These are phyloP conservation scores for Taxidea taxus DNA, from an alignment of 2,113 vertebrate species.

Conservation along the genomic window DNA sequence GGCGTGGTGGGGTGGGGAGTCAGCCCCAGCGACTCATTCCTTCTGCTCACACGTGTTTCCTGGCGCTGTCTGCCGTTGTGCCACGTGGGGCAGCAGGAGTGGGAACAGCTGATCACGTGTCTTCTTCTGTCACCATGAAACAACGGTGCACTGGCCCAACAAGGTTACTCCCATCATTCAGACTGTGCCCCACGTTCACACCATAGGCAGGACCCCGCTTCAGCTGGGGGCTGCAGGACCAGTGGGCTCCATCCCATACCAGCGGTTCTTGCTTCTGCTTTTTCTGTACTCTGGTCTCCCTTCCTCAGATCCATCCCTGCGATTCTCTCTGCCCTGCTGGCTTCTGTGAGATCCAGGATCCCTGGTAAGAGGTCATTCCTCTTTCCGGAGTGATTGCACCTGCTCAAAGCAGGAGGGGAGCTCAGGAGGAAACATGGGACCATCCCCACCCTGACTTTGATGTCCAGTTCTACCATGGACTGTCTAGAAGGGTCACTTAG, in stretches of 20 bases:
- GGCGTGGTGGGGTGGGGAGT: neutral
- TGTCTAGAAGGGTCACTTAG: neutral
- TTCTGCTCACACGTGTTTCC: neutral
- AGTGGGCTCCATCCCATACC: neutral
- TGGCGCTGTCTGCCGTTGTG: fast-evolving
- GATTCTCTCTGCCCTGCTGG: neutral
- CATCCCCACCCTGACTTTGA: fast-evolving
- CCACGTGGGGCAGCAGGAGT: neutral
- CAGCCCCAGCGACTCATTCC: fast-evolving
- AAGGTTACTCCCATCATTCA: neutral
- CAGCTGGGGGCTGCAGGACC: neutral
- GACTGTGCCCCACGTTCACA: neutral
- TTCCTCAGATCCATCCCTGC: neutral
- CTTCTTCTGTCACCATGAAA: neutral
- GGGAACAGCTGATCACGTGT: neutral
- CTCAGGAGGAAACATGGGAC: neutral
- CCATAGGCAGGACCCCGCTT: neutral
- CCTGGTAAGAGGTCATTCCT: neutral
- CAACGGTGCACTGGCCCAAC: neutral
- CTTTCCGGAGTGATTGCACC: neutral
- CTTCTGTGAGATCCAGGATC: neutral
- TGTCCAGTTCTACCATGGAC: too few relatives aligned
- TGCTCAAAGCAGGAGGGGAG: neutral
- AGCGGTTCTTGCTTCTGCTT: neutral
- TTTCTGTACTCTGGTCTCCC: neutral